Percentiles rank a stretch among this genome's conserved stretches.
Evolutionary conservation across 2,888 invertebrate species (phyloP).

Genomic region (Drosophila rellima): DNA sequence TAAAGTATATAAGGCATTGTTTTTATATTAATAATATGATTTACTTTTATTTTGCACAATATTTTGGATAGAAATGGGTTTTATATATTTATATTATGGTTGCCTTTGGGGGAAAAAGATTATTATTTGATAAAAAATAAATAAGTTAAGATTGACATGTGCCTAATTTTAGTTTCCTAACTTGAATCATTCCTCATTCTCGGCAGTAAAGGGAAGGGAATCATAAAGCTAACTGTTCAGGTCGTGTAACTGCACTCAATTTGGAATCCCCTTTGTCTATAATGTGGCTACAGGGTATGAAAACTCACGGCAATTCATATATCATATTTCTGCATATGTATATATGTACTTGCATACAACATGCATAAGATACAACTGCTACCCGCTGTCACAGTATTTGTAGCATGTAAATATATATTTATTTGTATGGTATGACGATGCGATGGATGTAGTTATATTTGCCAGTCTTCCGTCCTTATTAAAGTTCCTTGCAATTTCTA

Average conservation of each 20-base stretch:
- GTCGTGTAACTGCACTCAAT: too few relatives aligned
- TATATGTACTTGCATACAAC: constrained; percentile 2
- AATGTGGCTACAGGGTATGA: neutral
- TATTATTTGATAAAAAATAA: too few relatives aligned
- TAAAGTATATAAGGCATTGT: neutral
- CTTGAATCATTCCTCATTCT: too few relatives aligned
- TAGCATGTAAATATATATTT: constrained; percentile 2
- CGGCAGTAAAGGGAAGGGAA: too few relatives aligned
- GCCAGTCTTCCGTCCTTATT: constrained; percentile 42
- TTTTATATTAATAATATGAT: neutral
- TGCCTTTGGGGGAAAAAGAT: neutral
- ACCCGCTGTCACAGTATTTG: constrained; percentile 7
- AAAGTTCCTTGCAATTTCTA: constrained; percentile 49
- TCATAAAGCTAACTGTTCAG: neutral
- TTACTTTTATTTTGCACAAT: neutral
- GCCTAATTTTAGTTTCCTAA: too few relatives aligned
- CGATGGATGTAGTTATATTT: constrained; percentile 14
- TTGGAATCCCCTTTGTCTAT: neutral
- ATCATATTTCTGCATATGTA: neutral
- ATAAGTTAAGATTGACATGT: too few relatives aligned
- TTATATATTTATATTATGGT: neutral
- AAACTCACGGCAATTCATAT: neutral
- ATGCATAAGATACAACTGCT: neutral
- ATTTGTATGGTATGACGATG: constrained; percentile 2
- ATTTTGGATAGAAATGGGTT: neutral